phyloP scores from a whole-genome alignment of 2,888 invertebrate species.

The Stenodema calcarata region DNA sequence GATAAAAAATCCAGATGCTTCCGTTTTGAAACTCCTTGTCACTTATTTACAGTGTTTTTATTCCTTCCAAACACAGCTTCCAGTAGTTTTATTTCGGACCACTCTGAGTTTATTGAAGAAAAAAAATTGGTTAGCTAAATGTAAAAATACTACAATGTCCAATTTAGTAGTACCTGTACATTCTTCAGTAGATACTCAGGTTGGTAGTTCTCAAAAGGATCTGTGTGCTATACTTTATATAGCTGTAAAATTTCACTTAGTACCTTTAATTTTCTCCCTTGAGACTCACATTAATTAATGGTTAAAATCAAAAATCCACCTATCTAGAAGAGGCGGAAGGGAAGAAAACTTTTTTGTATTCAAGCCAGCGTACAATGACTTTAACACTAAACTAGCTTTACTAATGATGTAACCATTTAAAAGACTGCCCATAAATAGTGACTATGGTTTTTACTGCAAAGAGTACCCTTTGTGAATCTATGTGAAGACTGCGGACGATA shows the following conservation, averaged over 20 bases:
- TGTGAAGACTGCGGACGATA: neutral
- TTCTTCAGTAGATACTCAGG: neutral
- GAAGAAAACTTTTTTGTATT: neutral
- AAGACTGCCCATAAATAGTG: constrained; percentile 5
- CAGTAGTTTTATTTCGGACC: neutral
- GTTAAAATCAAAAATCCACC: neutral
- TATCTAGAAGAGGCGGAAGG: neutral
- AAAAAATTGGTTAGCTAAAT: neutral
- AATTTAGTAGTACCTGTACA: neutral
- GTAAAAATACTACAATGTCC: too few species aligned
- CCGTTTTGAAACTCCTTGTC: neutral
- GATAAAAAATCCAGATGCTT: neutral
- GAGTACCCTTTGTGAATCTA: neutral
- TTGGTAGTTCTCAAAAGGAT: neutral
- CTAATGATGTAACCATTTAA: neutral
- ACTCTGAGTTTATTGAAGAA: neutral
- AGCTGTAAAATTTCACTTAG: neutral
- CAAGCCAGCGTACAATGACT: neutral
- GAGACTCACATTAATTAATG: neutral
- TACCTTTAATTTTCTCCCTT: neutral
- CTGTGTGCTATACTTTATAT: neutral
- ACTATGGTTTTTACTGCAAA: neutral
- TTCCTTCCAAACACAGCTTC: neutral
- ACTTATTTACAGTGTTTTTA: too few species aligned
- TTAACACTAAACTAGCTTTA: neutral